Evolutionary conservation across 2,113 vertebrate species (phyloP).

Genomic region (Strix aluco): DNA sequence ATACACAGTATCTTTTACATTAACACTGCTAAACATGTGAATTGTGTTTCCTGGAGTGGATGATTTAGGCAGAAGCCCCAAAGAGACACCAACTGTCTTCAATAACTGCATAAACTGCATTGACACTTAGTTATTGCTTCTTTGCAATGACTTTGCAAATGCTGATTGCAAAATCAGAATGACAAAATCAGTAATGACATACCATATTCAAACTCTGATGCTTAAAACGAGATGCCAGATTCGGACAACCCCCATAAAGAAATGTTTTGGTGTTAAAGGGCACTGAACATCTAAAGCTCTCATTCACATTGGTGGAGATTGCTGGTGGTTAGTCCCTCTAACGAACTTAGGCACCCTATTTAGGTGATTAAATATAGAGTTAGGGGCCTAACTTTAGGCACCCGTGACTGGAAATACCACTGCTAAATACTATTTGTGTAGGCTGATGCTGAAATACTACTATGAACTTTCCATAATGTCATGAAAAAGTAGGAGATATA

Average conservation of each 20-base stretch:
- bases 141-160: background rate
- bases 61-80: background rate
- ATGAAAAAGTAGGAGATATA: background rate
- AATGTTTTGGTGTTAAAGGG: background rate
- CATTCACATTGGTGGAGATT: background rate
- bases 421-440: background rate
- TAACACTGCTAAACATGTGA: background rate
- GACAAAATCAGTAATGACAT: background rate
- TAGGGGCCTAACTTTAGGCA: background rate
- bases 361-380: background rate
- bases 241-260: background rate
- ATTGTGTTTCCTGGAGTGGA: background rate
- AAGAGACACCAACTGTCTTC: conserved; percentile 9
- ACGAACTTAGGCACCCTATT: background rate
- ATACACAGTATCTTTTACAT: conserved; percentile 3
- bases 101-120: background rate
- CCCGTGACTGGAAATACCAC: background rate
- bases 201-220: background rate
- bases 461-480: background rate
- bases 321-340: background rate
- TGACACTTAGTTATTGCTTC: conserved; percentile 5
- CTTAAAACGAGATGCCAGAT: background rate
- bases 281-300: background rate
- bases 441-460: conserved; percentile 10
- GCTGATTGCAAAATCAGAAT: background rate